Conservation (phyloP, 2,797 vertebrate species). For the Helarctos malayanus region DNA sequence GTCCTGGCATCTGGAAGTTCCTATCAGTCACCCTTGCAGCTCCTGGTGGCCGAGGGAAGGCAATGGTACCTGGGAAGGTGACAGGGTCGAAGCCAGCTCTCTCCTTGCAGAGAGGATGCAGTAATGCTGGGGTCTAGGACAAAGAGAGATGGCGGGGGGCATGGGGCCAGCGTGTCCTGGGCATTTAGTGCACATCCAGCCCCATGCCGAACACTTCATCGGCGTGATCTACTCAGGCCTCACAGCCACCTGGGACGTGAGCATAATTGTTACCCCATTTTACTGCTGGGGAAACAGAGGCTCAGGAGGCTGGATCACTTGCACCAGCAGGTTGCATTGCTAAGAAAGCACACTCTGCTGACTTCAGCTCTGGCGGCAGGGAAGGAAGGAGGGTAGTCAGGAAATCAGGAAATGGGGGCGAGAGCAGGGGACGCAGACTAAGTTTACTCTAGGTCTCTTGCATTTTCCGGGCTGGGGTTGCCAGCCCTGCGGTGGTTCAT, state of each 20-base stretch:
- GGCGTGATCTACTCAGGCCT: not conserved
- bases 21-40: not conserved
- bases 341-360: not conserved
- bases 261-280: not conserved
- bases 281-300: not conserved
- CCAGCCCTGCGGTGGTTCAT: not conserved
- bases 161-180: fast-evolving
- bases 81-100: not conserved
- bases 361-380: not conserved
- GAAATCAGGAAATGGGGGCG: not conserved
- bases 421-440: not conserved
- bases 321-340: too few relatives aligned
- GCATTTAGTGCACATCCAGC: not conserved
- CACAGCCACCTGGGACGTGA: fast-evolving
- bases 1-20: not conserved
- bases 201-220: not conserved
- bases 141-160: not conserved
- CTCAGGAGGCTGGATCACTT: not conserved
- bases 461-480: not conserved
- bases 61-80: not conserved
- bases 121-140: not conserved
- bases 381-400: conserved; percentile 39
- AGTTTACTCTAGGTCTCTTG: not conserved
- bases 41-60: not conserved
- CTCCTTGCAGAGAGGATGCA: not conserved